phyloP scores from a whole-genome alignment of 2,113 vertebrate genomes.

The Caloenas nicobarica region DNA sequence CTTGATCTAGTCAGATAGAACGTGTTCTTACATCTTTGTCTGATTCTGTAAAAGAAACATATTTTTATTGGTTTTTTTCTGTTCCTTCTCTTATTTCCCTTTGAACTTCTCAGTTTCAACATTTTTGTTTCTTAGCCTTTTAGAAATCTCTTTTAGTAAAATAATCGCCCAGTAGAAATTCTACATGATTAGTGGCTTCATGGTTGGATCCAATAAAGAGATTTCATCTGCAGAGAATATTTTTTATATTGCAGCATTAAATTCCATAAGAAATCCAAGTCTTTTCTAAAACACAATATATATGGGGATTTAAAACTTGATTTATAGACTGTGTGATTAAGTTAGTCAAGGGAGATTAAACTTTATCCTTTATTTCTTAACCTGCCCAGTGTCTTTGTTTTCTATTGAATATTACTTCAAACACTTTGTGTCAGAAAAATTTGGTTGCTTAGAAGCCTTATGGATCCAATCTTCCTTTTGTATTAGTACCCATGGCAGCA shows the following conservation, averaged over 20 bases:
- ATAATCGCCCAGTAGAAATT: conserved; percentile 42
- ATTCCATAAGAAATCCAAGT: conserved; percentile 43
- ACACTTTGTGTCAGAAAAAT: neutral
- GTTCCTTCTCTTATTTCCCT: conserved; percentile 13
- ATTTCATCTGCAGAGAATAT: conserved; percentile 51
- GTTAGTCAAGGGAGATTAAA: conserved; percentile 56
- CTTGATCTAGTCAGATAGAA: conserved; percentile 33
- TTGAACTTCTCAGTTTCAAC: conserved; percentile 34
- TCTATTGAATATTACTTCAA: conserved; percentile 12
- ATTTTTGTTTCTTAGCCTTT: conserved; percentile 40
- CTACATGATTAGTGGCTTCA: conserved; percentile 47
- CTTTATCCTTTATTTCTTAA: conserved; percentile 48
- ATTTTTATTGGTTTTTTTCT: neutral
- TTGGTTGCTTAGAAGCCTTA: neutral
- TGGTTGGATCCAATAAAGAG: conserved; percentile 43
- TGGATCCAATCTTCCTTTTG: neutral
- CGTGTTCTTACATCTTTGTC: neutral
- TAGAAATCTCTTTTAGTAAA: conserved; percentile 38
- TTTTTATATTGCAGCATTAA: conserved; percentile 49
- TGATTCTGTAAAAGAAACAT: neutral
- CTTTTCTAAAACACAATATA: conserved; percentile 6
- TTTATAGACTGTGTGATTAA: conserved; percentile 49
- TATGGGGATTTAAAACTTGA: conserved; percentile 25
- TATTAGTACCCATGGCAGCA: neutral
- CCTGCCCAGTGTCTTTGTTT: conserved; percentile 20